Evolutionary conservation across 2,113 vertebrate species (phyloP).

Genomic region (Cettia cetti): DNA sequence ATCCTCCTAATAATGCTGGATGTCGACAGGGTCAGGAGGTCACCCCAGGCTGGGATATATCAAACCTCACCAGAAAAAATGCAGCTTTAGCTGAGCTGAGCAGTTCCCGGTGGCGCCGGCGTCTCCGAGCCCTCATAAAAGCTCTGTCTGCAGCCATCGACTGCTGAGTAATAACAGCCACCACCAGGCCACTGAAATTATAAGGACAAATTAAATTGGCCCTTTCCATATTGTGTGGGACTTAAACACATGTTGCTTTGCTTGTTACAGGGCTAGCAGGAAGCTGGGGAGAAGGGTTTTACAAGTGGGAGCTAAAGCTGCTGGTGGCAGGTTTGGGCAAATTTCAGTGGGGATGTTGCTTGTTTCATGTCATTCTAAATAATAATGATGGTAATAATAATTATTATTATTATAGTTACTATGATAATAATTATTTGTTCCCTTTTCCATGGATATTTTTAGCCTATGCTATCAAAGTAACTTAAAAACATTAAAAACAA

Average conservation of each 20-base stretch:
- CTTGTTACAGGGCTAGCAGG: conserved; percentile 26
- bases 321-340: neutral
- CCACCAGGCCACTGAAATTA: conserved; percentile 55
- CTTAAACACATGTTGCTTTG: neutral
- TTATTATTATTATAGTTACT: rapidly evolving
- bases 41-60: neutral
- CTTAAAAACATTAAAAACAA: neutral
- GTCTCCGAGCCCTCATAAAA: conserved; percentile 77
- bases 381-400: neutral
- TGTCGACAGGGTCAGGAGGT: conserved; percentile 53
- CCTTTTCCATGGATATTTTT: neutral
- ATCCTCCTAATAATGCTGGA: conserved; percentile 46
- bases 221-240: conserved; percentile 7
- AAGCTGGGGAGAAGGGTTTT: neutral
- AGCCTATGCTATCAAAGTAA: neutral
- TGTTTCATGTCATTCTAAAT: neutral
- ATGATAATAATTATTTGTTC: neutral
- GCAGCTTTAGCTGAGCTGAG: conserved; percentile 40
- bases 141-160: conserved; percentile 65
- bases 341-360: neutral
- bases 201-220: conserved; percentile 55
- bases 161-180: conserved; percentile 36
- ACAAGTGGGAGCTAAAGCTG: neutral
- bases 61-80: conserved; percentile 40
- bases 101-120: conserved; percentile 75